Evolutionary conservation across 2,113 vertebrate species (phyloP).

Genomic region (Patagioenas fasciata): DNA sequence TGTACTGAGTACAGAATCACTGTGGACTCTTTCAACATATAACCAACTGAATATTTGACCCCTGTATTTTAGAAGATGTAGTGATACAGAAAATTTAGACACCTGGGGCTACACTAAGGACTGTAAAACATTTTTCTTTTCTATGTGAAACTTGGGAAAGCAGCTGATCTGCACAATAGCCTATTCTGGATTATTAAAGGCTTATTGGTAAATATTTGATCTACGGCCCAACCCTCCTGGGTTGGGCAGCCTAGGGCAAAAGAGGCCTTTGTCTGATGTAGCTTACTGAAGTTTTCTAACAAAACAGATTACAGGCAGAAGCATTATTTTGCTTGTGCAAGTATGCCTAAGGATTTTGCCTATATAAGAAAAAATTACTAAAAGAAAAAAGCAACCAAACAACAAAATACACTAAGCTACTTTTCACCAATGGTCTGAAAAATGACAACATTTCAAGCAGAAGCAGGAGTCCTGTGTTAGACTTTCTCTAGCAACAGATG

Average conservation of each 20-base stretch:
- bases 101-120: neutral
- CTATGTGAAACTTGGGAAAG: neutral
- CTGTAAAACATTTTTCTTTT: neutral
- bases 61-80: neutral
- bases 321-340: neutral
- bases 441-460: neutral
- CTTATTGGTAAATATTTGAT: slow-evolving; percentile 25
- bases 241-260: slow-evolving; percentile 9
- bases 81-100: neutral
- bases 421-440: neutral
- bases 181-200: neutral
- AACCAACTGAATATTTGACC: neutral
- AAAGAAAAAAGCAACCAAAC: neutral
- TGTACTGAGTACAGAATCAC: neutral
- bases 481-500: neutral
- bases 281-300: neutral
- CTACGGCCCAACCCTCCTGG: neutral
- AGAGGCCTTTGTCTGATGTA: neutral
- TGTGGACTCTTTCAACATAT: neutral
- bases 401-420: neutral
- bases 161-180: neutral
- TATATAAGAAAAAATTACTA: neutral
- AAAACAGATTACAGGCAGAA: neutral
- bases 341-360: neutral
- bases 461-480: neutral